Evolutionary conservation across 2,113 vertebrate genomes (phyloP).

Genomic region (Coregonus clupeaformis): DNA sequence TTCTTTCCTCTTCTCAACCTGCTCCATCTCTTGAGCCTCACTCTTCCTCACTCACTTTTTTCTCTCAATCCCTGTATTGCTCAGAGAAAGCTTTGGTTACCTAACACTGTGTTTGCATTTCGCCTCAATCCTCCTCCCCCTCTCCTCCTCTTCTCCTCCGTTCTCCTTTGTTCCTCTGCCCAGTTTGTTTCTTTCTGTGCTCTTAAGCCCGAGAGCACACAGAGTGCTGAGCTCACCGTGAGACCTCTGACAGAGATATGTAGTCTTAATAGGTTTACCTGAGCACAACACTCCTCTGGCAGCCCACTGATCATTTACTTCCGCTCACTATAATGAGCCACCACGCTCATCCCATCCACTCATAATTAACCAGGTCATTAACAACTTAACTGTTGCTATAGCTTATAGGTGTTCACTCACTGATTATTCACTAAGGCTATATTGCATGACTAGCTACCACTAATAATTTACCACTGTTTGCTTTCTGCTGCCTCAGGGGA

Average conservation of each 20-base stretch:
- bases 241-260: slow-evolving; percentile 12
- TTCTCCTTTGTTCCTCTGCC: background rate
- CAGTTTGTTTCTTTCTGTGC: background rate
- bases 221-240: background rate
- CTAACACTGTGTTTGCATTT: slow-evolving; percentile 58
- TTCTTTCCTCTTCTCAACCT: slow-evolving; percentile 51
- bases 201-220: background rate
- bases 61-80: slow-evolving; percentile 44
- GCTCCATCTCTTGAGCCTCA: slow-evolving; percentile 47
- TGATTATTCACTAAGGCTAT: slow-evolving; percentile 36
- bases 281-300: slow-evolving; percentile 8
- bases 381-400: slow-evolving; percentile 24
- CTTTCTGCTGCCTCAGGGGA: slow-evolving; percentile 36
- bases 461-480: slow-evolving; percentile 45
- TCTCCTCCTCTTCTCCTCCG: slow-evolving; percentile 59
- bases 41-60: slow-evolving; percentile 60
- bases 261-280: slow-evolving; percentile 24
- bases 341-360: slow-evolving; percentile 29
- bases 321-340: slow-evolving; percentile 33
- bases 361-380: slow-evolving; percentile 56
- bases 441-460: slow-evolving; percentile 39
- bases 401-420: slow-evolving; percentile 33
- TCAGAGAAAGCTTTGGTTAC: too few relatives aligned
- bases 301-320: slow-evolving; percentile 27
- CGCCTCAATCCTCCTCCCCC: slow-evolving; percentile 48